Conservation (phyloP, 2,888 invertebrate species). For the Acanthosepion esculentum region DNA sequence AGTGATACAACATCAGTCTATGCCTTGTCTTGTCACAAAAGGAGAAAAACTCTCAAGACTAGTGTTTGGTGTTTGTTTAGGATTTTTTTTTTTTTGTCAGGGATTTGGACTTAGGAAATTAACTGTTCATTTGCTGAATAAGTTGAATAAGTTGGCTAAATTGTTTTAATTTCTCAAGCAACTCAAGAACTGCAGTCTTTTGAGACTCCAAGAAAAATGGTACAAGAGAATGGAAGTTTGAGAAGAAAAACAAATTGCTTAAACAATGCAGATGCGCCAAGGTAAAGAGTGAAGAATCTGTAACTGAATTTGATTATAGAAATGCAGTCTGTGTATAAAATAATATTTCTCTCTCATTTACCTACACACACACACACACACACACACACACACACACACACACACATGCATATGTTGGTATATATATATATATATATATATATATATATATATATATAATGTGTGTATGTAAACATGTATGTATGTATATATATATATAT, state of each 20-base stretch:
- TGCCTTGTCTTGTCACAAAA: background rate
- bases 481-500: background rate
- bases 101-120: too few species aligned
- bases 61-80: background rate
- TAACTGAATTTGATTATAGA: background rate
- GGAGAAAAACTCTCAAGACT: background rate
- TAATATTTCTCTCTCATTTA: background rate
- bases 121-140: background rate
- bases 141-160: background rate
- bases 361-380: too few species aligned
- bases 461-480: background rate
- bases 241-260: background rate
- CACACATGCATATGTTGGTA: too few species aligned
- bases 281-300: background rate
- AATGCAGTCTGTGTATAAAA: background rate
- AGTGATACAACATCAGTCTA: constrained; percentile 5
- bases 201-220: constrained; percentile 11
- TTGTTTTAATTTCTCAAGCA: background rate
- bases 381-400: too few species aligned
- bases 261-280: background rate
- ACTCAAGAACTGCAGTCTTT: background rate
- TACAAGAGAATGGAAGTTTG: background rate
- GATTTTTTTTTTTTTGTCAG: background rate
- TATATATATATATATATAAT: too few species aligned
- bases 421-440: too few species aligned